These are phyloP conservation scores for Venustaconcha ellipsiformis DNA, from an alignment of 1,140 invertebrate species.

Conservation along the genomic window DNA sequence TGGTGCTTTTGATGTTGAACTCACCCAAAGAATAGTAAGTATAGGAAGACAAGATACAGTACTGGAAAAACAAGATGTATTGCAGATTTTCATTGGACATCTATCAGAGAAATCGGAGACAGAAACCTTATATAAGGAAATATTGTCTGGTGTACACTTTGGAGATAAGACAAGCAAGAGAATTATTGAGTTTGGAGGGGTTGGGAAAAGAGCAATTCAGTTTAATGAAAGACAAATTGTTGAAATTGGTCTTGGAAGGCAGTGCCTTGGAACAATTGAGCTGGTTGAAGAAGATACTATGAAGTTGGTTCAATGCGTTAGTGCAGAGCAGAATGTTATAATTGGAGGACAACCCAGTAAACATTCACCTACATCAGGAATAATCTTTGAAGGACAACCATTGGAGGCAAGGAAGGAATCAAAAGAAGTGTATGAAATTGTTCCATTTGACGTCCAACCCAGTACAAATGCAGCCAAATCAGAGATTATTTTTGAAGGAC, in stretches of 20 bases:
- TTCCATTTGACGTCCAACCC: too few species aligned
- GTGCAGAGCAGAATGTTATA: too few species aligned
- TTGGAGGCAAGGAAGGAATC: too few species aligned
- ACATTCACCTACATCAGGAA: too few species aligned
- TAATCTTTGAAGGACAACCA: too few species aligned
- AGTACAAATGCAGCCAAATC: too few species aligned
- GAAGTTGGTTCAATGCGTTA: too few species aligned
- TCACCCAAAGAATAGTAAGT: neutral
- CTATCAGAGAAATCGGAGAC: conserved; percentile 4
- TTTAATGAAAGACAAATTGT: conserved; percentile 8
- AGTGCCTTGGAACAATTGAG: neutral
- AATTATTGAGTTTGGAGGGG: conserved; percentile 15
- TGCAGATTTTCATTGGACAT: conserved; percentile 9
- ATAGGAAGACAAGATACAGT: neutral
- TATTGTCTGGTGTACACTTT: neutral
- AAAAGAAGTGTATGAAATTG: too few species aligned
- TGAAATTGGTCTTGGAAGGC: conserved; percentile 10
- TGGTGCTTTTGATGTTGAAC: conserved; percentile 8
- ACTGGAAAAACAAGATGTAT: conserved; percentile 6
- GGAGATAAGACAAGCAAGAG: conserved; percentile 9
- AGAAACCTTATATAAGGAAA: neutral
- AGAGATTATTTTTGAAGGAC: too few species aligned
- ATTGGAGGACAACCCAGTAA: too few species aligned
- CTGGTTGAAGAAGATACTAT: too few species aligned
- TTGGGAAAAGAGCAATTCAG: neutral